Evolutionary conservation across 2,888 invertebrate genomes (phyloP), one percentile per base, ranked within the genome.

Genomic region (Meganola albula): DNA sequence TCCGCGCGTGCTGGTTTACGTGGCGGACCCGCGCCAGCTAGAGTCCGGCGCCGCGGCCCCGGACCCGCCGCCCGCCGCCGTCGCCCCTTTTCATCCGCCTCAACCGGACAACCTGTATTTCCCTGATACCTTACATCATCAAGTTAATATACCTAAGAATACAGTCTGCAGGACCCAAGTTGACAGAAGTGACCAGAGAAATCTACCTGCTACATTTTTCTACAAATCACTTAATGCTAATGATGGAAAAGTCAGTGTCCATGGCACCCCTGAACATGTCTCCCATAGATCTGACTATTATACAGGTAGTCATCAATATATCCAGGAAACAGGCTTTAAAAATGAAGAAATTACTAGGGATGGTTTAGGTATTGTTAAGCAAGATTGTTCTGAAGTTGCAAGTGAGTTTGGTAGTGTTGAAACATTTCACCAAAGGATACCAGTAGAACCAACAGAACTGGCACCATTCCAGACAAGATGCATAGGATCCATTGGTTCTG

Each of bases 1-100:
- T 71, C 76, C 83, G 75, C 84, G 85, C 77, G 74, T 86, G 73
- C 76, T 85, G 76, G 72, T 86, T 62, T 85, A 85, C 82, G 84
- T 86, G 79, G 75, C 79, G 72, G 82, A 83, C 73, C 70, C 76
- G 75, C 77, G 80, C 76, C 78, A 77, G 78, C 77, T 82, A 78
- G 82, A 80, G 73, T 72, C 80, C 70, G 84, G 76, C 71, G 71
- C 76, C 75, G 75, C 71, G 68, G 69, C 66, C 44, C 59, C 67
- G 50, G 70, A 68, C 46, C 68, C 68, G 59, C 67, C 67, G 58
- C 63, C 63, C 42, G 44, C 62, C 46, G 46, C 59, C 53, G 48
- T 48, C 36, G 32, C 34, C 52, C 42, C 40, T 42, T 40, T 53
- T 50, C 31, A 48, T 40, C 49, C 48, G 18, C 43, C 48, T 10